These are phyloP conservation scores for Epizoanthus ramosus DNA, from an alignment of 92 coral and sea anemone species.

Conservation along the genomic window DNA sequence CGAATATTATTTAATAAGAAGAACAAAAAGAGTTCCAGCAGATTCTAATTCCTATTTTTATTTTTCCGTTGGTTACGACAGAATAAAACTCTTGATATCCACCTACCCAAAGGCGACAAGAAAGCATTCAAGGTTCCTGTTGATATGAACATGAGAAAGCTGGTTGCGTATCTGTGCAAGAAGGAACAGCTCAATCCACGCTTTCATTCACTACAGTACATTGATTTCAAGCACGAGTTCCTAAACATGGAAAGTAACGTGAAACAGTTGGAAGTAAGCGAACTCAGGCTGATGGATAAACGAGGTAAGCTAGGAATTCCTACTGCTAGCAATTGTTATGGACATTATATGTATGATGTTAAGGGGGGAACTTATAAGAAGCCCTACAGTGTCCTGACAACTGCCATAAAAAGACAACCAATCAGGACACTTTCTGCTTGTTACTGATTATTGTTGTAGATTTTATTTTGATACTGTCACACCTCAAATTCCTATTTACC, in stretches of 20 bases:
- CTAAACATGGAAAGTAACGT: conserved; percentile 57
- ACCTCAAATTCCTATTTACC: no score
- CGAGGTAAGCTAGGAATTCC: conserved; percentile 45
- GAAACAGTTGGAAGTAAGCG: conserved; percentile 49
- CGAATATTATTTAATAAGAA: no score
- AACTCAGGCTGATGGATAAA: conserved; percentile 75
- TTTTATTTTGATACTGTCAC: no score
- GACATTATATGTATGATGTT: neutral
- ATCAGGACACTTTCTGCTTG: no score
- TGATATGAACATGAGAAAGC: conserved; percentile 64
- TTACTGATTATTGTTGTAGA: no score
- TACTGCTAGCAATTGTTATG: neutral
- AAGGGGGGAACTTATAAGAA: neutral
- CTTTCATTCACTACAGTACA: conserved; percentile 67
- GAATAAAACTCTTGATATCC: conserved; percentile 64
- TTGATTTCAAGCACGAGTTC: conserved; percentile 74
- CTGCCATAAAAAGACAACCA: neutral
- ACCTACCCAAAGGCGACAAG: conserved; percentile 59
- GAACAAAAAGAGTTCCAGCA: neutral
- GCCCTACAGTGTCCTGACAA: neutral
- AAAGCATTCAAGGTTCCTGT: conserved; percentile 60
- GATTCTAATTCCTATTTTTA: neutral
- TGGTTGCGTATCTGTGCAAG: conserved; percentile 59
- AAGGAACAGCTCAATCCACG: conserved; percentile 71
- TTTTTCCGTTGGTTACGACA: conserved; percentile 15